These are phyloP conservation scores for Aegotheles bennettii DNA, from an alignment of 2,113 vertebrate genomes.

Conservation along the genomic window DNA sequence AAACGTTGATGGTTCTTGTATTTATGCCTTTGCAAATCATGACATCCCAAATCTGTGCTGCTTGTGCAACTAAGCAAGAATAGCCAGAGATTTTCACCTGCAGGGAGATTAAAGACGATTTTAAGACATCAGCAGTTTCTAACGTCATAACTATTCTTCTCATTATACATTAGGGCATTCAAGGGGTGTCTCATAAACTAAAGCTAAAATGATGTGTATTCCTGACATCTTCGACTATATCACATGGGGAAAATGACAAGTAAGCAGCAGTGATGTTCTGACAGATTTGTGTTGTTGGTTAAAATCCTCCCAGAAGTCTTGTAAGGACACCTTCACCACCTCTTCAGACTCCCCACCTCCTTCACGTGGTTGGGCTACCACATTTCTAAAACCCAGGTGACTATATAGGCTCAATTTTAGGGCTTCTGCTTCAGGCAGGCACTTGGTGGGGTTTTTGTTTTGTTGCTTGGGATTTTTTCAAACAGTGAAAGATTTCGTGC, in stretches of 20 bases:
- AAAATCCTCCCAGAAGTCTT: neutral
- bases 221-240: neutral
- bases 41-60: neutral
- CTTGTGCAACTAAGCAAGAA: neutral
- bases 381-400: neutral
- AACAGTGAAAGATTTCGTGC: neutral
- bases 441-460: neutral
- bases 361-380: neutral
- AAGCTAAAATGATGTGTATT: neutral
- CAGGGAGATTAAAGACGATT: neutral
- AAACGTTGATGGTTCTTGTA: neutral
- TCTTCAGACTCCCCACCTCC: neutral
- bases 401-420: neutral
- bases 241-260: neutral
- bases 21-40: neutral
- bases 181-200: neutral
- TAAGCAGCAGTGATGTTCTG: neutral
- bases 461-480: neutral
- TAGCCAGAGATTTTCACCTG: neutral
- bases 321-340: neutral
- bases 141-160: neutral
- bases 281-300: neutral
- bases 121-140: neutral
- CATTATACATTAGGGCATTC: neutral
- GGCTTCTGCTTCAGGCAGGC: neutral